Percentiles rank a stretch among this genome's conserved stretches.
These are phyloP conservation scores for Lepetodrilus schrolli DNA, from an alignment of 2,888 invertebrate species.

Conservation along the genomic window DNA sequence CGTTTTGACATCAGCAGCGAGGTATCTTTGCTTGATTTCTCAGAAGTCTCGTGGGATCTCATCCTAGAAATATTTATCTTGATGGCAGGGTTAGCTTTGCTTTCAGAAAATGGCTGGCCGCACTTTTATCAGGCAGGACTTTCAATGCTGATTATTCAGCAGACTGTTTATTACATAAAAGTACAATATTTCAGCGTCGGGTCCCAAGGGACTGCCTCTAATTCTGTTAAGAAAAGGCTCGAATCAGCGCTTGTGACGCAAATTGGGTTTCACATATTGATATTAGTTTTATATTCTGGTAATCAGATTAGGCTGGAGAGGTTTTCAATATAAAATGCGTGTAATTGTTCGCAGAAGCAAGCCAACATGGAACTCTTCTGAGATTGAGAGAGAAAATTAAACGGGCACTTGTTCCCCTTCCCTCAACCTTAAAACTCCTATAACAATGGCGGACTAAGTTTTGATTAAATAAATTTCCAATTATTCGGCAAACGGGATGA, in stretches of 20 bases:
- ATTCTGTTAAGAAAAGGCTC: conserved; percentile 43
- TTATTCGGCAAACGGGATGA: conserved; percentile 59
- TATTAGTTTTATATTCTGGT: conserved; percentile 54
- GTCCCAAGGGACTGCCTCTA: conserved; percentile 20
- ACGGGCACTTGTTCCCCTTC: conserved; percentile 41
- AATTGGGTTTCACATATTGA: conserved; percentile 61
- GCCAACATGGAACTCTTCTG: conserved; percentile 37
- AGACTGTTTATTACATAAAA: conserved; percentile 30
- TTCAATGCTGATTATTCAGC: conserved; percentile 27
- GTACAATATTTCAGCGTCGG: conserved; percentile 34
- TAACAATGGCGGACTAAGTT: conserved; percentile 47
- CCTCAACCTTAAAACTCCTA: conserved; percentile 41
- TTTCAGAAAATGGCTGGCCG: background rate
- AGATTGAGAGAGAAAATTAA: conserved; percentile 44
- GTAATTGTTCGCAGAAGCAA: conserved; percentile 42
- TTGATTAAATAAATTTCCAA: conserved; percentile 70
- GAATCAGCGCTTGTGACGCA: conserved; percentile 43
- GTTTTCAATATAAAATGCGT: conserved; percentile 41
- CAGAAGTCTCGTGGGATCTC: background rate
- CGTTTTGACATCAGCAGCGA: background rate
- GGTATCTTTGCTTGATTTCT: conserved; percentile 7
- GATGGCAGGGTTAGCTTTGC: conserved; percentile 15
- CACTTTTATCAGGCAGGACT: conserved; percentile 9
- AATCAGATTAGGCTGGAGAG: conserved; percentile 39
- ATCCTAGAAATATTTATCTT: conserved; percentile 24